A percentile compares a stretch with the other conserved stretches of the same genome.
These are phyloP conservation scores for Rallus limicola DNA, from an alignment of 2,113 vertebrate species.

Conservation along the genomic window DNA sequence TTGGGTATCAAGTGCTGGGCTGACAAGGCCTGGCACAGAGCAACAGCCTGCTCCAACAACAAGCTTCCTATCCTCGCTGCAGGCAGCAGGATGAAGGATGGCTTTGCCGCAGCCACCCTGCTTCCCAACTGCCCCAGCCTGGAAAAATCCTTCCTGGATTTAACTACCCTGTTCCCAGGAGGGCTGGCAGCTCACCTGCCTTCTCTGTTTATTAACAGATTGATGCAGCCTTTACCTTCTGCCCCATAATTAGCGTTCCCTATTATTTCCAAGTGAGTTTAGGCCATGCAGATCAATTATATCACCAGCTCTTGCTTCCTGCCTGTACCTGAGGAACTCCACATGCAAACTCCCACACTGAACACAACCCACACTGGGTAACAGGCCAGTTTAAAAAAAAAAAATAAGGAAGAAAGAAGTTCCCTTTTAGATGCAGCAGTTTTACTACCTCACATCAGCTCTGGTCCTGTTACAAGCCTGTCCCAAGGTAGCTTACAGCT, in stretches of 20 bases:
- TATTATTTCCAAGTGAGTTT: neutral
- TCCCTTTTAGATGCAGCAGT: neutral
- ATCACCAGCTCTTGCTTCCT: conserved; percentile 4
- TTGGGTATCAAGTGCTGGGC: neutral
- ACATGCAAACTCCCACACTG: conserved; percentile 1
- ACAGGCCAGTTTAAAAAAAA: neutral
- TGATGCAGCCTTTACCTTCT: neutral
- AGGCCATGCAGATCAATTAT: neutral
- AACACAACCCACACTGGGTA: conserved; percentile 7
- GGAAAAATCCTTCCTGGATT: neutral
- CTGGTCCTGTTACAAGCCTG: neutral
- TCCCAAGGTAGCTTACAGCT: neutral
- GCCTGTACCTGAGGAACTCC: neutral
- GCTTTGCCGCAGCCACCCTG: neutral
- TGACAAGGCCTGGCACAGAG: conserved; percentile 14
- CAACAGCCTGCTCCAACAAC: neutral
- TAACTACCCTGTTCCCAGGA: neutral
- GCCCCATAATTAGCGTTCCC: neutral
- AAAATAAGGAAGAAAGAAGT: neutral
- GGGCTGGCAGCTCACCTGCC: conserved; percentile 23
- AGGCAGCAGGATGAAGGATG: neutral
- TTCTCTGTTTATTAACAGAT: neutral
- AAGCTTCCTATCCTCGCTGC: conserved; percentile 21
- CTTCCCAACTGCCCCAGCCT: neutral
- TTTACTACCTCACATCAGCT: neutral